Evolutionary conservation across 2,888 invertebrate genomes (phyloP).

Genomic region (Dynastes tityus): DNA sequence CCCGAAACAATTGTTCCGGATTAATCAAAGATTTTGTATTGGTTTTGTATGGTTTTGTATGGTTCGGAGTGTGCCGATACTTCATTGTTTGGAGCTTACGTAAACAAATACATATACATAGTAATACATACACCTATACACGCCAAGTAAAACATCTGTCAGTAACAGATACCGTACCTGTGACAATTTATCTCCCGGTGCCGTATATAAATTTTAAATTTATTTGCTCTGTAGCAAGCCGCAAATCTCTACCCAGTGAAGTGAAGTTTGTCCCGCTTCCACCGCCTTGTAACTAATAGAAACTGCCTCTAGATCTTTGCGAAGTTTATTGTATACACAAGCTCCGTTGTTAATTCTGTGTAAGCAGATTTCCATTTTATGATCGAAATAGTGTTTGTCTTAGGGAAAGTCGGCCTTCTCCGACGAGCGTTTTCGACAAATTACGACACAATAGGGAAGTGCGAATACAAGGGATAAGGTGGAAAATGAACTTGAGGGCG

Average conservation of each 20-base stretch:
- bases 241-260: constrained; percentile 16
- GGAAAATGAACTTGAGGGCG: no score
- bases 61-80: no score
- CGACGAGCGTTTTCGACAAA: constrained; percentile 4
- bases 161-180: neutral
- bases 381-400: constrained; percentile 39
- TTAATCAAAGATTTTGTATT: no score
- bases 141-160: neutral
- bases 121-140: no score
- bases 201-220: constrained; percentile 21
- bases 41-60: no score
- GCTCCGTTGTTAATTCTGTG: constrained; percentile 35
- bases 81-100: no score
- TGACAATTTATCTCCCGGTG: neutral
- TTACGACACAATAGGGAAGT: neutral
- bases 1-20: no score
- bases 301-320: constrained; percentile 32
- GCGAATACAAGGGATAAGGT: neutral
- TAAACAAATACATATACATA: no score
- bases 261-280: constrained; percentile 19
- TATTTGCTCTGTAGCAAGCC: constrained; percentile 12
- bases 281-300: constrained; percentile 30
- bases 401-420: constrained; percentile 15
- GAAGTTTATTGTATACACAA: constrained; percentile 38
- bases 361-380: constrained; percentile 42